Conservation (phyloP, 2,113 vertebrate genomes). For the Ameiurus melas region DNA sequence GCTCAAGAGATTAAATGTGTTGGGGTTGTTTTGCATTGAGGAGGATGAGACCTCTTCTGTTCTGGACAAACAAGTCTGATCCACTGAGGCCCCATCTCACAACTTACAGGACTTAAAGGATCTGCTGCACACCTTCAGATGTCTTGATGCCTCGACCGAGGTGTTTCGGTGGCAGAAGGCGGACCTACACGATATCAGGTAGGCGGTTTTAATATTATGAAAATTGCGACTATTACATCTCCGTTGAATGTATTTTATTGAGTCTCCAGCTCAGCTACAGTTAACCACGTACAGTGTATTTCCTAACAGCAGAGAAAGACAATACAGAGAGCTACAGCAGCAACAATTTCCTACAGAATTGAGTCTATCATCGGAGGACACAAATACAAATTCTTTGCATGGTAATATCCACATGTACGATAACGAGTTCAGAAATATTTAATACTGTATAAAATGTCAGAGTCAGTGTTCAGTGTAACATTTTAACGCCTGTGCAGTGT, state of each 20-base stretch:
- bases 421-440: slow-evolving; percentile 37
- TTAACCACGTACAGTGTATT: slow-evolving; percentile 34
- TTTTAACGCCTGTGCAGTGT: slow-evolving; percentile 13
- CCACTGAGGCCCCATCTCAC: no score
- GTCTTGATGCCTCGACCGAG: no score
- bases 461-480: slow-evolving; percentile 1
- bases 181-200: no score
- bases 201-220: background rate
- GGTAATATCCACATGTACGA: slow-evolving; percentile 35
- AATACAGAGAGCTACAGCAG: slow-evolving; percentile 44
- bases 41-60: background rate
- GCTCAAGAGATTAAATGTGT: background rate
- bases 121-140: no score
- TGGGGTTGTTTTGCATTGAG: background rate
- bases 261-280: slow-evolving; percentile 43
- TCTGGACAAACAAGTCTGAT: no score
- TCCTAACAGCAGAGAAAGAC: slow-evolving; percentile 34
- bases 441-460: slow-evolving; percentile 46
- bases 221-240: background rate
- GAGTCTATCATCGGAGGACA: slow-evolving; percentile 32
- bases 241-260: slow-evolving; percentile 28
- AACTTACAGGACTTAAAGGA: no score
- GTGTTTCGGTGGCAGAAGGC: no score
- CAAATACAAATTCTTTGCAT: slow-evolving; percentile 13
- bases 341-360: slow-evolving; percentile 33